phyloP scores from a whole-genome alignment of 2,797 vertebrate species.

The Podargus strigoides region DNA sequence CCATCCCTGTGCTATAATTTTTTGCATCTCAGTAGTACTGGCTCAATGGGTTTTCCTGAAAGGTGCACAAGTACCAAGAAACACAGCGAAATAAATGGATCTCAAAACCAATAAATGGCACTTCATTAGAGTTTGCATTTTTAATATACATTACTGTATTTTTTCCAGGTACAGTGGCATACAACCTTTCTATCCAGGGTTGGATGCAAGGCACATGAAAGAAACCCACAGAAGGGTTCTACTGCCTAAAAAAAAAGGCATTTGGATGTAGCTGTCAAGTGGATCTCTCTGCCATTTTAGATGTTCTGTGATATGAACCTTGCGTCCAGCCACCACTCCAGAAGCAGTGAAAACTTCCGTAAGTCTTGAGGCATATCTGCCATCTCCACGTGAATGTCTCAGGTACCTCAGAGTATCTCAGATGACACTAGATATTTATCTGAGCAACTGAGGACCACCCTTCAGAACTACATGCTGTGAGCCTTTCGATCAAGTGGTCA shows the following conservation, averaged over 20 bases:
- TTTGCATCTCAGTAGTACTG: not conserved
- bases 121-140: not conserved
- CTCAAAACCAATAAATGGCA: not conserved
- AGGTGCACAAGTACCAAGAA: not conserved
- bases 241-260: not conserved
- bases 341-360: not conserved
- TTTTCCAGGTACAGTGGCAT: not conserved
- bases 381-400: not conserved
- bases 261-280: not conserved
- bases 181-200: not conserved
- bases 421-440: not conserved
- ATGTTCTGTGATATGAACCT: not conserved
- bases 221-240: not conserved
- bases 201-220: not conserved
- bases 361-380: not conserved
- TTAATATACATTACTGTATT: not conserved
- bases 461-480: not conserved
- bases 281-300: not conserved
- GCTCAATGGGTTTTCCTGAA: not conserved
- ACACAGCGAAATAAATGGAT: not conserved
- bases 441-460: not conserved
- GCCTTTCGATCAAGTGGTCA: not conserved
- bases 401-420: not conserved
- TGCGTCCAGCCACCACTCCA: not conserved
- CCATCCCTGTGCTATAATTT: not conserved